Conservation (phyloP, 2,888 invertebrate species). For the Cephus pygmeus region DNA sequence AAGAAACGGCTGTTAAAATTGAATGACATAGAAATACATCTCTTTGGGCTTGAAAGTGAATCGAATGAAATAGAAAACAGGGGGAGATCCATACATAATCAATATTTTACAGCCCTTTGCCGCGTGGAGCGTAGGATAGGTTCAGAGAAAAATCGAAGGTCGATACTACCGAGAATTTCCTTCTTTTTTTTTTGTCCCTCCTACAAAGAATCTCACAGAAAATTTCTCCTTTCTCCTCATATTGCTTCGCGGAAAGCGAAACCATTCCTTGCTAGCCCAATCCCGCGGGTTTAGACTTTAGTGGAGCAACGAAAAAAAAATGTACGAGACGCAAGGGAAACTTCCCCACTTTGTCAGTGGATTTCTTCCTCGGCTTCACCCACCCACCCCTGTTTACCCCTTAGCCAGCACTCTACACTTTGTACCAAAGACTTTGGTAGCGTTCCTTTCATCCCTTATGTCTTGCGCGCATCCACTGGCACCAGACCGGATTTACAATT, state of each 20-base stretch:
- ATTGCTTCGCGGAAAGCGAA: not conserved
- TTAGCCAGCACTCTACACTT: not conserved
- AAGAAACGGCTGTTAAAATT: not conserved
- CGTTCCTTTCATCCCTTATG: slow-evolving; percentile 11
- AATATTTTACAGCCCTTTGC: not conserved
- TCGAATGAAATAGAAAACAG: not conserved
- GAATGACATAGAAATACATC: not conserved
- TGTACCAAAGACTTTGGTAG: slow-evolving; percentile 1
- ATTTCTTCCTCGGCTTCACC: slow-evolving; percentile 27
- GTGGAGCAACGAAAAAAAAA: slow-evolving; percentile 46
- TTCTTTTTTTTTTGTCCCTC: not conserved
- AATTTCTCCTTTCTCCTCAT: not conserved
- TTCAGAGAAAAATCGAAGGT: not conserved
- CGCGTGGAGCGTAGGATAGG: not conserved
- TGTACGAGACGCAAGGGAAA: slow-evolving; percentile 51
- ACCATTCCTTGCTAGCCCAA: slow-evolving; percentile 5
- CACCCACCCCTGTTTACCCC: not conserved
- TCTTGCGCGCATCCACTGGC: not conserved
- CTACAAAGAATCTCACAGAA: no score
- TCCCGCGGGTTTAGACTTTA: slow-evolving; percentile 46
- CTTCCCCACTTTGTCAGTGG: slow-evolving; percentile 50
- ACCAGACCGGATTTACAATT: not conserved
- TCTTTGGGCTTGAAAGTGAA: not conserved
- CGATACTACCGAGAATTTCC: not conserved
- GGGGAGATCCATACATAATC: not conserved